Percentiles rank a stretch among this genome's conserved stretches.
phyloP scores from a whole-genome alignment of 1,140 invertebrate species.

The Drosophila mayri region DNA sequence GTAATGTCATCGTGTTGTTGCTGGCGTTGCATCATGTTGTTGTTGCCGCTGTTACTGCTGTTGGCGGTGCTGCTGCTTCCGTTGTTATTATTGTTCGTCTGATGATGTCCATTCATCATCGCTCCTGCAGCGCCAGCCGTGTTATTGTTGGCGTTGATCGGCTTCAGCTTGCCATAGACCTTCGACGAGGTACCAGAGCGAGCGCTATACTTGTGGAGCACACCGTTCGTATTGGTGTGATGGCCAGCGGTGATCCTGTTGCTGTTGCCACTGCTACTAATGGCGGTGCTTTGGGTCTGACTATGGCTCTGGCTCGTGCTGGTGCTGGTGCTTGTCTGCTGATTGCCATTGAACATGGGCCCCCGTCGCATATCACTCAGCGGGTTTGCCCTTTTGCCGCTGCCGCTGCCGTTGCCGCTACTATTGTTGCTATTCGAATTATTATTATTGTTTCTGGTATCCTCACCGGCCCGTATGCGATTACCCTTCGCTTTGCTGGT shows the following conservation, averaged over 20 bases:
- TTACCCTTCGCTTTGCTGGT: constrained; percentile 22
- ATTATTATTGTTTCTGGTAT: constrained; percentile 38
- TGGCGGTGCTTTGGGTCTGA: constrained; percentile 18
- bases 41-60: constrained; percentile 30
- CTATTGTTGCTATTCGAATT: neutral
- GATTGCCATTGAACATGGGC: constrained; percentile 73
- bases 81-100: constrained; percentile 14
- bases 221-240: constrained; percentile 14
- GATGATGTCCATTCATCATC: constrained; percentile 27
- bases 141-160: constrained; percentile 9
- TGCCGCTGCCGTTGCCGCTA: neutral
- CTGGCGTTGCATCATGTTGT: constrained; percentile 63
- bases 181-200: constrained; percentile 8
- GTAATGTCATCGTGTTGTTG: constrained; percentile 78
- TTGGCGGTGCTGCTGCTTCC: constrained; percentile 15
- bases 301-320: constrained; percentile 43
- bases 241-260: constrained; percentile 12
- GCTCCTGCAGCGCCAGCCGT: constrained; percentile 1
- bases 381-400: neutral
- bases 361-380: constrained; percentile 73
- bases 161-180: constrained; percentile 57
- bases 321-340: constrained; percentile 40
- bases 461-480: constrained; percentile 47
- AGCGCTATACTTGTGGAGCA: constrained; percentile 28
- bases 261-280: constrained; percentile 2